Percentiles rank a stretch among this genome's conserved stretches.
Conservation (phyloP, 53 echinoderm and acorn worm species). For the Henricia sp. region DNA sequence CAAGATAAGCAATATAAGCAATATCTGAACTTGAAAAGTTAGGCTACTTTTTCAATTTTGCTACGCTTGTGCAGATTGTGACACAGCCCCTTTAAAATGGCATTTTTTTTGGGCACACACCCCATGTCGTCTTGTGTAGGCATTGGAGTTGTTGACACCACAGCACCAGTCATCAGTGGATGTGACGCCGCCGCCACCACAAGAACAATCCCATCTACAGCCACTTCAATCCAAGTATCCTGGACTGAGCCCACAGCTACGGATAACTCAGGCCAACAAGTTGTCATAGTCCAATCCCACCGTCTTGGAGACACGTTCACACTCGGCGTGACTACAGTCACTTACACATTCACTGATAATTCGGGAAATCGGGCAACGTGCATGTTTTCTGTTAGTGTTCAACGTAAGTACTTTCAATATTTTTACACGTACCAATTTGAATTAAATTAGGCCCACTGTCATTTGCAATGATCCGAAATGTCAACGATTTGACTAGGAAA, state of each 20-base stretch:
- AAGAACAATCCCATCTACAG: not conserved
- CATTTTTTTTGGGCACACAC: too few relatives aligned
- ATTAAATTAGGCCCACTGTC: too few relatives aligned
- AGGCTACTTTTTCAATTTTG: not conserved
- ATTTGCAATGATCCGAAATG: too few relatives aligned
- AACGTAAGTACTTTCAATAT: not conserved
- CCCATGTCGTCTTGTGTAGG: too few relatives aligned
- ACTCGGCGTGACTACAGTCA: conserved; percentile 22
- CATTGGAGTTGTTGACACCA: too few relatives aligned
- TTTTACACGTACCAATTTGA: too few relatives aligned
- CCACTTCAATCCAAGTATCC: not conserved
- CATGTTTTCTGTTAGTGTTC: conserved; percentile 33
- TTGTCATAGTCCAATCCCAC: not conserved
- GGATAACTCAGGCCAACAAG: conserved; percentile 12
- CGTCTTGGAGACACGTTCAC: not conserved
- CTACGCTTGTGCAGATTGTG: too few relatives aligned
- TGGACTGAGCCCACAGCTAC: conserved; percentile 48
- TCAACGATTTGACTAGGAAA: too few relatives aligned
- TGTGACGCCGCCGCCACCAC: conserved; percentile 2
- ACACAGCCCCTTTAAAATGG: too few relatives aligned
- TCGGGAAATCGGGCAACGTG: conserved; percentile 20
- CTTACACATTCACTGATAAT: conserved; percentile 23
- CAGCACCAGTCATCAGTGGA: not conserved
- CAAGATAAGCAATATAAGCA: too few relatives aligned
- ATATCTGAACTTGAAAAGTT: too few relatives aligned